A percentile compares a stretch with the other conserved stretches of the same genome.
phyloP scores from a whole-genome alignment of 2,113 vertebrate species.

The Saccopteryx bilineata region DNA sequence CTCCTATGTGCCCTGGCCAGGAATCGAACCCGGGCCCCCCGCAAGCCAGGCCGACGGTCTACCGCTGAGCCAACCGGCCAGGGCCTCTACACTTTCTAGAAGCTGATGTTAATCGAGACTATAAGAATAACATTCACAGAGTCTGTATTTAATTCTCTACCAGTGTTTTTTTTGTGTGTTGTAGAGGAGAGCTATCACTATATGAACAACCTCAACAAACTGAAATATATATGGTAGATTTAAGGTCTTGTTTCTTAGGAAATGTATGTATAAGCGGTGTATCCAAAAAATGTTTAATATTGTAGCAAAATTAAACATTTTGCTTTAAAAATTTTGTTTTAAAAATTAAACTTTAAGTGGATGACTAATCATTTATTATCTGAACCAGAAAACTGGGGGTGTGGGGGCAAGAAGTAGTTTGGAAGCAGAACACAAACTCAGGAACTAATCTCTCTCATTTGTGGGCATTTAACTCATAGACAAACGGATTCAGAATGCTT shows the following conservation, averaged over 20 bases:
- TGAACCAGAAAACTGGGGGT: not conserved
- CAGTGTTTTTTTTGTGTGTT: not conserved
- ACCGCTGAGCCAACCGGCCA: no score
- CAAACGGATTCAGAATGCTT: not conserved
- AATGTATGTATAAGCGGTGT: not conserved
- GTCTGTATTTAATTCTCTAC: not conserved
- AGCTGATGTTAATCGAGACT: not conserved
- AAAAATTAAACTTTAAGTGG: not conserved
- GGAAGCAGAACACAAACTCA: not conserved
- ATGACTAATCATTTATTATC: not conserved
- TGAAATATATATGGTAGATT: not conserved
- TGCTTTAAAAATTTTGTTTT: no score
- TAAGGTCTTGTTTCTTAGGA: not conserved
- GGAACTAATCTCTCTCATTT: not conserved
- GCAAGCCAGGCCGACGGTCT: no score
- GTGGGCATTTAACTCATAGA: not conserved
- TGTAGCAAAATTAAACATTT: not conserved
- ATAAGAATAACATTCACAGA: not conserved
- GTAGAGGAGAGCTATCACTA: not conserved
- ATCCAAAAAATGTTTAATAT: not conserved
- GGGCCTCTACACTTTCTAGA: slow-evolving; percentile 2
- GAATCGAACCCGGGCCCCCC: no score
- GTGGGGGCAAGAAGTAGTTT: accelerated
- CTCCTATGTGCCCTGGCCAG: no score
- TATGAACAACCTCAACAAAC: not conserved